Evolutionary conservation across 1,140 invertebrate species (phyloP).

Genomic region (Drosophila triauraria): DNA sequence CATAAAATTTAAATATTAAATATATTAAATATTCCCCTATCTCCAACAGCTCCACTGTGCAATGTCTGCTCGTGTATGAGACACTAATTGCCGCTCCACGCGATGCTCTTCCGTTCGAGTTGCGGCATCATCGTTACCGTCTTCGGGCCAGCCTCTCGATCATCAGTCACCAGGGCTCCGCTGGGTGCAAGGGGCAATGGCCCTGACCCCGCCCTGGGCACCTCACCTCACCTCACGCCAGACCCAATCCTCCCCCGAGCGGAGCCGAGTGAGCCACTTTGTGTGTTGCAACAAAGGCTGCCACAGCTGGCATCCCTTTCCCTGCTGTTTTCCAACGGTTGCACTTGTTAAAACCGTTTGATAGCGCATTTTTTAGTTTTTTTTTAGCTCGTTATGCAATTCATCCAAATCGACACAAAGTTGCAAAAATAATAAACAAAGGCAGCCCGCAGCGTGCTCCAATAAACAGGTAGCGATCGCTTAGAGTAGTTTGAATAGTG

Average conservation of each 20-base stretch:
- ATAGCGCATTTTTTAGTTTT: conserved; percentile 28
- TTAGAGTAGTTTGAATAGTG: neutral
- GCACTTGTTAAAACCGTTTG: conserved; percentile 32
- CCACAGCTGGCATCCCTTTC: conserved; percentile 10
- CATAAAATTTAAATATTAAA: no score
- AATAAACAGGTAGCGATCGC: conserved; percentile 36
- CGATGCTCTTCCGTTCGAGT: conserved; percentile 52
- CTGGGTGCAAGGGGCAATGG: conserved; percentile 25
- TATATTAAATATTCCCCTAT: no score
- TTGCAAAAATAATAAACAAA: conserved; percentile 51
- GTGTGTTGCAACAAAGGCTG: conserved; percentile 29
- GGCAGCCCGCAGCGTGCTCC: conserved; percentile 35
- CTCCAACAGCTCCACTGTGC: neutral
- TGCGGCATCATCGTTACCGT: conserved; percentile 61
- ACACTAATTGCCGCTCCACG: conserved; percentile 77
- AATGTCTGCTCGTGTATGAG: conserved; percentile 49
- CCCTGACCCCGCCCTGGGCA: conserved; percentile 31
- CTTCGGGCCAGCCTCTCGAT: neutral
- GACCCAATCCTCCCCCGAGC: neutral
- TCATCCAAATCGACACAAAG: conserved; percentile 47
- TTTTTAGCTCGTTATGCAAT: conserved; percentile 62
- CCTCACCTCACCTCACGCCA: neutral
- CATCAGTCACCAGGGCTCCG: neutral
- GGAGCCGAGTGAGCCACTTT: conserved; percentile 13
- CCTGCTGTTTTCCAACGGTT: neutral